Conservation (phyloP, 2,888 invertebrate genomes). For the Actias luna region DNA sequence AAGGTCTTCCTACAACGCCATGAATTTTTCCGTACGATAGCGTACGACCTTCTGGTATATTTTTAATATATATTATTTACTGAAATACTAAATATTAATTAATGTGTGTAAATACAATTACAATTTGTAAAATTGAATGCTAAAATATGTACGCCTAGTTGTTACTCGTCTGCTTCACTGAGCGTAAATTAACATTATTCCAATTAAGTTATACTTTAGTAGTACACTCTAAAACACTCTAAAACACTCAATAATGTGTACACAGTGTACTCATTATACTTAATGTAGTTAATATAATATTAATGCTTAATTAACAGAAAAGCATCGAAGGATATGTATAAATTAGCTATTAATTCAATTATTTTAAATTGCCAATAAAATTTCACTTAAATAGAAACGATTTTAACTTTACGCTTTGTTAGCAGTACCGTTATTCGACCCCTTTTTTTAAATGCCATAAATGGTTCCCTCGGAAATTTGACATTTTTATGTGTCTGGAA, state of each 20-base stretch:
- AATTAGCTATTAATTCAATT: neutral
- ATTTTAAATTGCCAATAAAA: neutral
- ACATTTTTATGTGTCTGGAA: conserved; percentile 72
- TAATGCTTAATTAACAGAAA: neutral
- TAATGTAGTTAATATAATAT: too few species aligned
- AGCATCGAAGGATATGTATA: neutral
- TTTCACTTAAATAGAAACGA: neutral
- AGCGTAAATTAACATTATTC: neutral
- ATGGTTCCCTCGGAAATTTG: conserved; percentile 54
- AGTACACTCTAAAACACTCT: neutral
- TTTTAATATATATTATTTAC: neutral
- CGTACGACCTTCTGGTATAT: neutral
- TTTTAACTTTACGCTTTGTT: neutral
- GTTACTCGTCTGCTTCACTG: neutral
- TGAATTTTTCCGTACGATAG: neutral
- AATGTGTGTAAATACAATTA: neutral
- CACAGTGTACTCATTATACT: too few species aligned
- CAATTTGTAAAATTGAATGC: neutral
- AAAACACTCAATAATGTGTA: too few species aligned
- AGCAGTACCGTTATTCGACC: conserved; percentile 23
- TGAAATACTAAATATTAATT: neutral
- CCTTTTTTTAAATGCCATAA: conserved; percentile 56
- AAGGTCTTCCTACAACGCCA: neutral
- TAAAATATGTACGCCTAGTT: neutral
- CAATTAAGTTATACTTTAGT: neutral